These are phyloP conservation scores for Drosophila repletoides DNA, from an alignment of 1,140 invertebrate genomes.

Conservation along the genomic window DNA sequence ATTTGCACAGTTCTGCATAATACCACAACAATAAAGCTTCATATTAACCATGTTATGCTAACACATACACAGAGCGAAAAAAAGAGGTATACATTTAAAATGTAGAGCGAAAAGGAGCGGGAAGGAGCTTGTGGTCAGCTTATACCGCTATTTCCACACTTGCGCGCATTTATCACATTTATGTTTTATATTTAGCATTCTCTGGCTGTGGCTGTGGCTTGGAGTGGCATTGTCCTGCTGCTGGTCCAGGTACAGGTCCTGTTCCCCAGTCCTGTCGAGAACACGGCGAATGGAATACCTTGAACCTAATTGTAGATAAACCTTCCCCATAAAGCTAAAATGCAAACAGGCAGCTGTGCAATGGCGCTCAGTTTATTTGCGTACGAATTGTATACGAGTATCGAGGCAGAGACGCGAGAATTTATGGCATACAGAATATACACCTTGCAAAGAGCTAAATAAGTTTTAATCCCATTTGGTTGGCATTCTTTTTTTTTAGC, in stretches of 20 bases:
- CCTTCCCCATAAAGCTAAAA: conserved; percentile 59
- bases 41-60: too few relatives aligned
- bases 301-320: conserved; percentile 56
- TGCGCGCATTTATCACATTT: conserved; percentile 74
- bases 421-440: conserved; percentile 47
- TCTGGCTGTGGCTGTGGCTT: too few relatives aligned
- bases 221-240: conserved; percentile 26
- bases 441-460: conserved; percentile 53
- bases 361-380: conserved; percentile 55
- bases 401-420: conserved; percentile 39
- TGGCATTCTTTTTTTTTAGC: conserved; percentile 60
- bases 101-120: conserved; percentile 38
- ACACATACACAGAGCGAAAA: conserved; percentile 9
- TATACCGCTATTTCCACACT: conserved; percentile 71
- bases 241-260: neutral
- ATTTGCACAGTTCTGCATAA: too few relatives aligned
- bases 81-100: conserved; percentile 1
- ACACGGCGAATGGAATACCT: conserved; percentile 49
- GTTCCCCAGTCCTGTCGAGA: too few relatives aligned
- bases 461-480: conserved; percentile 75
- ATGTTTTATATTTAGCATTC: conserved; percentile 57
- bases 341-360: conserved; percentile 72
- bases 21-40: too few relatives aligned
- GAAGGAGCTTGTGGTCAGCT: conserved; percentile 65
- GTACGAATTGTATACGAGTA: conserved; percentile 52